phyloP scores from a whole-genome alignment of 2,888 invertebrate species.

The Rhamnusium bicolor region DNA sequence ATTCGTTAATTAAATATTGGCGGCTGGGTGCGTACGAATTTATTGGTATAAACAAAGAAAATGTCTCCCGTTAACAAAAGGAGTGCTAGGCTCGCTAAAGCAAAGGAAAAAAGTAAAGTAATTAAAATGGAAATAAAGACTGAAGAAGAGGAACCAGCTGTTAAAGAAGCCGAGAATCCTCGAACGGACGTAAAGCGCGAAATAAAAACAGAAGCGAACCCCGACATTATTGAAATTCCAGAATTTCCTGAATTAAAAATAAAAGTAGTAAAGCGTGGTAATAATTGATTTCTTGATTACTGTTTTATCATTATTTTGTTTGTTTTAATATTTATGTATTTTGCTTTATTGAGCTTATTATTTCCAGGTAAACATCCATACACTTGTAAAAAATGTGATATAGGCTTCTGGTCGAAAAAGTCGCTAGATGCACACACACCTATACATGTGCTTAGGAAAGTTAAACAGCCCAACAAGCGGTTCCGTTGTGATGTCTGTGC shows the following conservation, averaged over 20 bases:
- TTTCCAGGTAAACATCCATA: constrained; percentile 66
- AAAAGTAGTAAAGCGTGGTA: constrained; percentile 45
- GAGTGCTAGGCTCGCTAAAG: neutral
- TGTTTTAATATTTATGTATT: too few species aligned
- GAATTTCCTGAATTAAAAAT: constrained; percentile 47
- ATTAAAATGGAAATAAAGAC: neutral
- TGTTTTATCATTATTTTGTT: neutral
- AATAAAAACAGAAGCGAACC: constrained; percentile 23
- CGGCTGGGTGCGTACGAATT: neutral
- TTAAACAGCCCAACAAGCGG: constrained; percentile 53
- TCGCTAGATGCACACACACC: constrained; percentile 61
- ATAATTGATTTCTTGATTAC: neutral
- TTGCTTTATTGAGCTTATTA: neutral
- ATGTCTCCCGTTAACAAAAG: constrained; percentile 17
- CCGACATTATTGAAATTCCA: constrained; percentile 41
- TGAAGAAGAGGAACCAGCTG: neutral
- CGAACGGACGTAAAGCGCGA: neutral
- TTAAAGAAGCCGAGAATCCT: neutral
- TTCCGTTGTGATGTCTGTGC: constrained; percentile 66
- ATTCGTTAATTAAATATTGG: neutral
- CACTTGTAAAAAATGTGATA: constrained; percentile 63
- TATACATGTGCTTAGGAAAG: constrained; percentile 63
- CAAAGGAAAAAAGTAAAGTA: neutral
- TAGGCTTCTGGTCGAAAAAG: constrained; percentile 61
- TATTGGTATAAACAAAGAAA: neutral